A percentile compares a stretch with the other conserved stretches of the same genome.
Evolutionary conservation across 2,888 invertebrate genomes (phyloP).

Genomic region (Platerodrilus igneus): DNA sequence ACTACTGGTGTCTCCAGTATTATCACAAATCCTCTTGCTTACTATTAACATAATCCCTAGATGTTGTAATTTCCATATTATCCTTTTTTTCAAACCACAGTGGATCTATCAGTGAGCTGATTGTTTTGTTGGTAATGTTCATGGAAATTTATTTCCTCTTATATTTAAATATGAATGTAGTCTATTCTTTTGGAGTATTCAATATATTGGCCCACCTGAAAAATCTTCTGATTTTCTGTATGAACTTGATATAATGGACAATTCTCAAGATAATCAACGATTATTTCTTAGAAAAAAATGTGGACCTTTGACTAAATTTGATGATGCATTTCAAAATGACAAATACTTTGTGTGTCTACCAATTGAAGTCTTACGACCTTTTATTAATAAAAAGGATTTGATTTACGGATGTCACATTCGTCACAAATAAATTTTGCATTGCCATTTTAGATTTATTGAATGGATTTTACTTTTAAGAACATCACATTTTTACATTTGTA

Average conservation of each 20-base stretch:
- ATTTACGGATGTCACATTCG: conserved; percentile 12
- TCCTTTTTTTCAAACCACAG: no score
- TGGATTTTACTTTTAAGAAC: no score
- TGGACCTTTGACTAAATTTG: conserved; percentile 1
- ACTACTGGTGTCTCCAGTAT: no score
- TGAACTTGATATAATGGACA: conserved; percentile 36
- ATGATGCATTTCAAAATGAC: conserved; percentile 4
- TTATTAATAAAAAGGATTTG: conserved; percentile 5
- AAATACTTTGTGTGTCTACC: conserved; percentile 5
- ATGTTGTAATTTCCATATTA: no score
- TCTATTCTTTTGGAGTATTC: conserved; percentile 35
- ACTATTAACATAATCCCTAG: no score
- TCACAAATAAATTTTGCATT: no score
- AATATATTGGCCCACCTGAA: conserved; percentile 35
- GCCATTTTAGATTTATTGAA: no score
- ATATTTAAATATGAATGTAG: conserved; percentile 29
- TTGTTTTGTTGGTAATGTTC: conserved; percentile 33
- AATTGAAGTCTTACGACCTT: conserved; percentile 4
- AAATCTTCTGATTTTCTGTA: conserved; percentile 34
- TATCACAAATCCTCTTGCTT: no score
- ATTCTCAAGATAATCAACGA: conserved; percentile 4
- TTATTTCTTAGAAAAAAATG: conserved; percentile 9
- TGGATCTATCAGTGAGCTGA: no score
- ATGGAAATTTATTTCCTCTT: conserved; percentile 34
- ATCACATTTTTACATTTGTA: no score